Evolutionary conservation across 2,113 vertebrate species (phyloP).

Genomic region (Leptobrachium leishanense): DNA sequence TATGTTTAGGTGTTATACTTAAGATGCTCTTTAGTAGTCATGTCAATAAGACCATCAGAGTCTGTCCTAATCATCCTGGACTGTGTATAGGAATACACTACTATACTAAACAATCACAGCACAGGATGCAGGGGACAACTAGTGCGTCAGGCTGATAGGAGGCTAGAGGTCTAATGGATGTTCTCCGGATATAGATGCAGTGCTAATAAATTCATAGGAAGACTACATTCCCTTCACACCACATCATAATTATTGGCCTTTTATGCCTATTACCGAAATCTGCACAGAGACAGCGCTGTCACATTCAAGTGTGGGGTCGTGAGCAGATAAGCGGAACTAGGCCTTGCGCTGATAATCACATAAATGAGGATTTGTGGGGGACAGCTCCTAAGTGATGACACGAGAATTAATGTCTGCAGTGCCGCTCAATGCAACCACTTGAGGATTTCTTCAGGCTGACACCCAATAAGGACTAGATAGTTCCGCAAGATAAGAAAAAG

Average conservation of each 20-base stretch:
- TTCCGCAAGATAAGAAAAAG: neutral
- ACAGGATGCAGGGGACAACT: neutral
- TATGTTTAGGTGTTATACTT: too few species aligned
- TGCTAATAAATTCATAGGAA: slow-evolving; percentile 43
- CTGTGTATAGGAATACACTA: too few species aligned
- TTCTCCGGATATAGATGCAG: slow-evolving; percentile 16
- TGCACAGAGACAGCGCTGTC: slow-evolving; percentile 38
- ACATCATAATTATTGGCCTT: slow-evolving; percentile 49
- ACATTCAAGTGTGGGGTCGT: slow-evolving; percentile 46
- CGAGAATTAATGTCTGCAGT: slow-evolving; percentile 22
- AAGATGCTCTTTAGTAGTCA: too few species aligned
- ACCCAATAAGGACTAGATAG: neutral
- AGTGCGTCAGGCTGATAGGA: slow-evolving; percentile 1
- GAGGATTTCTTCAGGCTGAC: neutral
- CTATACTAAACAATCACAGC: neutral
- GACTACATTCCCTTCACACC: slow-evolving; percentile 46
- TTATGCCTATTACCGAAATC: slow-evolving; percentile 48
- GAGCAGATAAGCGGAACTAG: slow-evolving; percentile 42
- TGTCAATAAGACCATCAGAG: too few species aligned
- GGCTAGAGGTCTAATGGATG: slow-evolving; percentile 18
- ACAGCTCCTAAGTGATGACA: slow-evolving; percentile 32
- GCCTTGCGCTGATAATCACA: slow-evolving; percentile 38
- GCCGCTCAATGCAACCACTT: slow-evolving; percentile 15
- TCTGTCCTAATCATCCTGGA: too few species aligned
- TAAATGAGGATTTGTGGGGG: slow-evolving; percentile 42